These are phyloP conservation scores for Pseudotriccus pelzelni DNA, from an alignment of 2,797 vertebrate genomes.

Conservation along the genomic window DNA sequence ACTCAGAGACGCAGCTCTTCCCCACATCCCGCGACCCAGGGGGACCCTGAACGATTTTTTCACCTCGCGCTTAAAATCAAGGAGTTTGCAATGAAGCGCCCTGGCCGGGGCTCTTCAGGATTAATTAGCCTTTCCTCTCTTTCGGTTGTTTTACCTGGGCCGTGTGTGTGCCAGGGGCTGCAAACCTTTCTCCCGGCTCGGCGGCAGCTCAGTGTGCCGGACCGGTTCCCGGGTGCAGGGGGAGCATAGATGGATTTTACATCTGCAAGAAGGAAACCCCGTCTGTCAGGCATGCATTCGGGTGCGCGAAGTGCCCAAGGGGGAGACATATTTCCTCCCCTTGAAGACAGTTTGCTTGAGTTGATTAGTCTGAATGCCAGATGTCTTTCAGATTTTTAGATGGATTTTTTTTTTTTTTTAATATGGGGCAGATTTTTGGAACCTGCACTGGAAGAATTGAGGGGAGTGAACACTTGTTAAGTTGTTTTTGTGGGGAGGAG, in stretches of 20 bases:
- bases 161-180: not conserved
- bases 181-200: not conserved
- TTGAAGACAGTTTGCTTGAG: not conserved
- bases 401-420: not conserved
- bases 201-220: not conserved
- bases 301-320: not conserved
- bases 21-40: not conserved
- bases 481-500: not conserved
- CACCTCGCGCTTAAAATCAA: not conserved
- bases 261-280: not conserved
- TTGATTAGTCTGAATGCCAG: not conserved
- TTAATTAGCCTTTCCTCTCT: not conserved
- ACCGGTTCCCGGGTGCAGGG: not conserved
- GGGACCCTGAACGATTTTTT: not conserved
- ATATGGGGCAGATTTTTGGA: slow-evolving; percentile 1
- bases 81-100: not conserved
- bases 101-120: not conserved
- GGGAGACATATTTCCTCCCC: not conserved
- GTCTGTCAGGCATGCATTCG: not conserved
- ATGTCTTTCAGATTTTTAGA: not conserved
- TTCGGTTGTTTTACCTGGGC: not conserved
- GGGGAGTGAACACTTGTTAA: not conserved
- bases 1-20: not conserved
- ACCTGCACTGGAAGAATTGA: not conserved
- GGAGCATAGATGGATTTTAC: not conserved